phyloP scores from a whole-genome alignment of 2,797 vertebrate genomes.

The Oophaga sylvatica region DNA sequence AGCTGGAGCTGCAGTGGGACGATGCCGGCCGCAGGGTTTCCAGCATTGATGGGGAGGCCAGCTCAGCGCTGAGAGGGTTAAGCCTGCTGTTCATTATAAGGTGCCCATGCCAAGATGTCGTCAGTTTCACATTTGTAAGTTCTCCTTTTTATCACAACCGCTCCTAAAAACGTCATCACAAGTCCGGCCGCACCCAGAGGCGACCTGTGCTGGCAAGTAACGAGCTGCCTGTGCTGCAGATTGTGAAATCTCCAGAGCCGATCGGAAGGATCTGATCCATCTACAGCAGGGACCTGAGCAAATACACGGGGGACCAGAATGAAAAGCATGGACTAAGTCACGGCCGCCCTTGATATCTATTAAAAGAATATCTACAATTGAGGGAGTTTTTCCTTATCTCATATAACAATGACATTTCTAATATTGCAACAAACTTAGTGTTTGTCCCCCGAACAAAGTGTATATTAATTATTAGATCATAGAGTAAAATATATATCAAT shows the following conservation, averaged over 20 bases:
- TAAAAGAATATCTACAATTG: too few relatives aligned
- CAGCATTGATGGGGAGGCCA: background rate
- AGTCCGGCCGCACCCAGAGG: constrained; percentile 24
- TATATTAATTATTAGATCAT: too few relatives aligned
- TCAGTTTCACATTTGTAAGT: background rate
- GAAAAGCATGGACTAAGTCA: too few relatives aligned
- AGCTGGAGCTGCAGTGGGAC: too few relatives aligned
- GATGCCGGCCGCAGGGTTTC: background rate
- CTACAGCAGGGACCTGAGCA: background rate
- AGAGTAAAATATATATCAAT: too few relatives aligned
- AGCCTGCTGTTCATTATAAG: background rate
- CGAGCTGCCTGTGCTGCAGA: background rate
- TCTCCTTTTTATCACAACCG: constrained; percentile 37
- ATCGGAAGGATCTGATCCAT: background rate
- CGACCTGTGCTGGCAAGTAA: constrained; percentile 27
- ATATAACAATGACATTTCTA: too few relatives aligned
- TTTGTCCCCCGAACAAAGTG: too few relatives aligned
- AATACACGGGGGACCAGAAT: too few relatives aligned
- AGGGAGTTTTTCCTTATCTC: too few relatives aligned
- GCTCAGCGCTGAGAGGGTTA: background rate
- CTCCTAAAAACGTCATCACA: constrained; percentile 25
- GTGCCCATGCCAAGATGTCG: constrained; percentile 3
- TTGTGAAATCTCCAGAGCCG: background rate
- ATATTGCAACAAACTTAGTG: too few relatives aligned
- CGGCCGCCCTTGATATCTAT: too few relatives aligned